Percentiles rank a stretch among this genome's conserved stretches.
These are phyloP conservation scores for Mystacornis crossleyi DNA, from an alignment of 2,113 vertebrate genomes.

Conservation along the genomic window DNA sequence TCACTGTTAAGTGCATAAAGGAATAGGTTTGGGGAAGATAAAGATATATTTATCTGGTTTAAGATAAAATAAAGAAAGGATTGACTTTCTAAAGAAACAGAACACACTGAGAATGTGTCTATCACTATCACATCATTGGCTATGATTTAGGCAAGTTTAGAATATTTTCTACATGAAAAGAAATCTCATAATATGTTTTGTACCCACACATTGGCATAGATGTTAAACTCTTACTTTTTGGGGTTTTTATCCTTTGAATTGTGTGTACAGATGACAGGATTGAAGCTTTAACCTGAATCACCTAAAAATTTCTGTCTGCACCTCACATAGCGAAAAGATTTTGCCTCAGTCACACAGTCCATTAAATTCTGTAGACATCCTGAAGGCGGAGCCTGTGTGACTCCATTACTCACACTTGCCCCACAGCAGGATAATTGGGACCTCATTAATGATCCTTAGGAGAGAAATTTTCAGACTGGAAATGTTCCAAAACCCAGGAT, in stretches of 20 bases:
- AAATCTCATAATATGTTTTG: neutral
- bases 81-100: neutral
- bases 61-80: neutral
- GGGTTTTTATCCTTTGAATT: neutral
- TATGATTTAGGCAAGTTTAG: neutral
- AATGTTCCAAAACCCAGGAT: neutral
- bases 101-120: neutral
- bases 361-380: neutral
- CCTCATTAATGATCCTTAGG: neutral
- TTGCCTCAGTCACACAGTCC: neutral
- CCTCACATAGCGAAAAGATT: neutral
- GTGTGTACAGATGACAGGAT: neutral
- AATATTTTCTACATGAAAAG: neutral
- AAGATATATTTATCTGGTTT: neutral
- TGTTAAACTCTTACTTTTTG: neutral
- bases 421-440: neutral
- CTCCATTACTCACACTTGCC: neutral
- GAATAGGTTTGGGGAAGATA: neutral
- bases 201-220: neutral
- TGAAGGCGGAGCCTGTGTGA: neutral
- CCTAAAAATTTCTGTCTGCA: neutral
- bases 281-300: neutral
- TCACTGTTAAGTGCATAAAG: neutral
- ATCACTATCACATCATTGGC: accelerated
- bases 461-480: neutral